Conservation (phyloP, 2,797 vertebrate species). For the Choloepus didactylus region DNA sequence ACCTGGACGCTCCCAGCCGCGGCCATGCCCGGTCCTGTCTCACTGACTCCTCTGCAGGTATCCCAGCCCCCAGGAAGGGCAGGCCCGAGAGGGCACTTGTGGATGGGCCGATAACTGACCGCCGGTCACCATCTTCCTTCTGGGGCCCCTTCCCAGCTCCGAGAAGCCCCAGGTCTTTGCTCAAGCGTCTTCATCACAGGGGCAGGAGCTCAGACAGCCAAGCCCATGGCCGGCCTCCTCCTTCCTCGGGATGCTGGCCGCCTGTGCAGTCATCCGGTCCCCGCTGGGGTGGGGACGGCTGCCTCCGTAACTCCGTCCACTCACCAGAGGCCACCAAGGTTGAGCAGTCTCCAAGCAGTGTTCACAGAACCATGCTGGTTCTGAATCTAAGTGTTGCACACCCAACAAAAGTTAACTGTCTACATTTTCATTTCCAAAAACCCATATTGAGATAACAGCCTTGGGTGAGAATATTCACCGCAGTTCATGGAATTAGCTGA, state of each 20-base stretch:
- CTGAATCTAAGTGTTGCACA: constrained; percentile 33
- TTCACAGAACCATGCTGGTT: constrained; percentile 62
- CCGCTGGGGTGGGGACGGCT: too few species aligned
- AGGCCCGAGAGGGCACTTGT: background rate
- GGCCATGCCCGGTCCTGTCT: background rate
- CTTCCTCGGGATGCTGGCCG: too few species aligned
- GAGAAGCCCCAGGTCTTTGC: background rate
- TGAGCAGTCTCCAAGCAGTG: constrained; percentile 36
- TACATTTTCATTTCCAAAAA: constrained; percentile 63
- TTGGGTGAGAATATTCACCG: constrained; percentile 54
- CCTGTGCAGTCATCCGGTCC: too few species aligned
- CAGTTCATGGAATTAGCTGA: constrained; percentile 30
- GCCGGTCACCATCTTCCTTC: background rate
- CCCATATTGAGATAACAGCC: constrained; percentile 52
- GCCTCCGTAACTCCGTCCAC: background rate
- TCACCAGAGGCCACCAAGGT: constrained; percentile 49
- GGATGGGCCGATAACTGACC: background rate
- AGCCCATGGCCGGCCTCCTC: too few species aligned
- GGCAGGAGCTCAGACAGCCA: background rate
- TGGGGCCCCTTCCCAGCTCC: background rate
- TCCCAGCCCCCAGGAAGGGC: fast-evolving
- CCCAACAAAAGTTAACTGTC: constrained; percentile 39
- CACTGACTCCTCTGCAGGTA: background rate
- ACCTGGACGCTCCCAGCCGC: too few species aligned
- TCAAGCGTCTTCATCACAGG: background rate